phyloP scores from a whole-genome alignment of 2,113 vertebrate species.

The Neolamprologus kungweensis region DNA sequence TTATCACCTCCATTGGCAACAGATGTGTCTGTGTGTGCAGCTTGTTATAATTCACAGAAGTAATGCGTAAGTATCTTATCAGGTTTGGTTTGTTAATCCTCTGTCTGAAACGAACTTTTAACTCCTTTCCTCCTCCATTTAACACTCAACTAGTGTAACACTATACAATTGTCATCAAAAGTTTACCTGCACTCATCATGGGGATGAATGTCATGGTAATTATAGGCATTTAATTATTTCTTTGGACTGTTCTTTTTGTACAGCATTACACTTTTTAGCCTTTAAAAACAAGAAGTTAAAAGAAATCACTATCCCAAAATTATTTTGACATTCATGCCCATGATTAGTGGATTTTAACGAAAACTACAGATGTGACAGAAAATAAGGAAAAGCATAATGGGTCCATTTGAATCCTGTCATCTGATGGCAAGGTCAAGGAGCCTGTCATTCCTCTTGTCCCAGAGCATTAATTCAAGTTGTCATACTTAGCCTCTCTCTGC shows the following conservation, averaged over 20 bases:
- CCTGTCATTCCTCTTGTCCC: neutral
- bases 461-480: neutral
- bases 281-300: neutral
- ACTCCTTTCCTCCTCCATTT: neutral
- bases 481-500: neutral
- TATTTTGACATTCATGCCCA: neutral
- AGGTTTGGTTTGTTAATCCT: neutral
- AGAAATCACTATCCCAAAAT: neutral
- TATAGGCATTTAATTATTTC: neutral
- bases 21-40: neutral
- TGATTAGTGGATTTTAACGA: neutral
- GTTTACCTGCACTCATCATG: neutral
- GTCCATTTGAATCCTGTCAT: neutral
- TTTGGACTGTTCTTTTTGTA: neutral
- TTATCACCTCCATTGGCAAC: neutral
- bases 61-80: neutral
- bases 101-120: rapidly evolving
- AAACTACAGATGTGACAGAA: neutral
- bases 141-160: neutral
- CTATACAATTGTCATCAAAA: rapidly evolving
- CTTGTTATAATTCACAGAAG: neutral
- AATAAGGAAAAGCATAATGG: neutral
- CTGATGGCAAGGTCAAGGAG: neutral
- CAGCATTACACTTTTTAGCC: neutral
- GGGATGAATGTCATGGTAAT: neutral